Evolutionary conservation across 2,113 vertebrate species (phyloP).

Genomic region (Orthonyx spaldingii): DNA sequence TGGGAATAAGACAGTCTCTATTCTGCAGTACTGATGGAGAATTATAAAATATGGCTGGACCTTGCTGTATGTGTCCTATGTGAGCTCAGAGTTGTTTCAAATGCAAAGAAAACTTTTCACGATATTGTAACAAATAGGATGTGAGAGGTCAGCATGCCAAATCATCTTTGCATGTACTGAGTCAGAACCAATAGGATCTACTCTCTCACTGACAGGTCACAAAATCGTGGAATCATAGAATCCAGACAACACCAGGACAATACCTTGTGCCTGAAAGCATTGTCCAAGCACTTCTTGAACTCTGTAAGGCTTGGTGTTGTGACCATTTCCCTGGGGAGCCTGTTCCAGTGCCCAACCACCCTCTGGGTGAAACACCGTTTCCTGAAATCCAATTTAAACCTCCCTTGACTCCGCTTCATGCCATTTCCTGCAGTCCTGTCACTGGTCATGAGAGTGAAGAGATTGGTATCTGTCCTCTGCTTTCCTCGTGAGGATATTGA

Average conservation of each 20-base stretch:
- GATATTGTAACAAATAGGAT: neutral
- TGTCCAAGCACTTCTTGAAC: neutral
- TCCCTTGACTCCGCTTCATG: neutral
- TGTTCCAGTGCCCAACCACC: neutral
- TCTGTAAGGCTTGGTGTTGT: neutral
- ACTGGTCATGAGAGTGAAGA: neutral
- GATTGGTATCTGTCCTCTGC: neutral
- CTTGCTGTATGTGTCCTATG: neutral
- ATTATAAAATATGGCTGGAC: neutral
- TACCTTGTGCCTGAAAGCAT: neutral
- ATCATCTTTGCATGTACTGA: neutral
- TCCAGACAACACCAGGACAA: neutral
- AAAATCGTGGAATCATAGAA: neutral
- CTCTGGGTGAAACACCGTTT: neutral
- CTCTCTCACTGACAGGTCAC: neutral
- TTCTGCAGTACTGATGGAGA: neutral
- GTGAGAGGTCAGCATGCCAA: neutral
- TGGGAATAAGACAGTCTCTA: neutral
- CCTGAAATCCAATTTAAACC: neutral
- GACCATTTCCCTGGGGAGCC: neutral
- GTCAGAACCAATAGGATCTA: neutral
- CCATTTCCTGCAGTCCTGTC: neutral
- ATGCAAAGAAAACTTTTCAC: neutral
- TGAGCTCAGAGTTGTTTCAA: neutral
- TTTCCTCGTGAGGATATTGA: neutral